Evolutionary conservation across 2,113 vertebrate species (phyloP).

Genomic region (Lepidothrix coronata): DNA sequence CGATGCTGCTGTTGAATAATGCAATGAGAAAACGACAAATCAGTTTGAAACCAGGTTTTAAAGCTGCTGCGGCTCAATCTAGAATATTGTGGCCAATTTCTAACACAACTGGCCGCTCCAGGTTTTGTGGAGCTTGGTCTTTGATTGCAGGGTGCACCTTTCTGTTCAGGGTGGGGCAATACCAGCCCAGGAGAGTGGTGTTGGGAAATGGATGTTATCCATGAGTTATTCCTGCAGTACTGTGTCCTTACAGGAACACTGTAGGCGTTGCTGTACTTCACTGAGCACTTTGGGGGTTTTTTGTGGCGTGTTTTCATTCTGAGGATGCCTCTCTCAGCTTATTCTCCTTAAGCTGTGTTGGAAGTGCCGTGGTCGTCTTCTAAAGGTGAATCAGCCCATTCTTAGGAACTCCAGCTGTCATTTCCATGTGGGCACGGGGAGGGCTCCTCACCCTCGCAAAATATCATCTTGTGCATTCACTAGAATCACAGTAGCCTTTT

Average conservation of each 20-base stretch:
- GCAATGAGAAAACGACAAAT: neutral
- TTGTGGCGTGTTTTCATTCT: neutral
- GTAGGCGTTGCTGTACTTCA: neutral
- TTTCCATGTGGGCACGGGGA: neutral
- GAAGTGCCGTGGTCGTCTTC: neutral
- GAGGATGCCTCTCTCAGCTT: neutral
- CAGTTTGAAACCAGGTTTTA: neutral
- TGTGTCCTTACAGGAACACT: neutral
- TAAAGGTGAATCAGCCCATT: neutral
- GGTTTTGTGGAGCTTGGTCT: neutral
- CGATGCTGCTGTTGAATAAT: neutral
- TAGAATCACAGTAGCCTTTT: neutral
- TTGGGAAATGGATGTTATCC: neutral
- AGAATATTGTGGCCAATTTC: neutral
- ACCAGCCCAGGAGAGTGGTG: neutral
- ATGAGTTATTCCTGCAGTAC: neutral
- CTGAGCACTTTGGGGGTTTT: neutral
- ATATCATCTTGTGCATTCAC: neutral
- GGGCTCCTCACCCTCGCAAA: neutral
- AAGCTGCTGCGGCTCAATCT: neutral
- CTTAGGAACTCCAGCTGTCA: neutral
- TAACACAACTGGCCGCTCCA: neutral
- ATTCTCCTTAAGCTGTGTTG: neutral
- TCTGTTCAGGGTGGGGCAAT: neutral
- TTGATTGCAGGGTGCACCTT: neutral